phyloP scores from a whole-genome alignment of 2,797 vertebrate genomes.

The Rhabdophis nuchalis region DNA sequence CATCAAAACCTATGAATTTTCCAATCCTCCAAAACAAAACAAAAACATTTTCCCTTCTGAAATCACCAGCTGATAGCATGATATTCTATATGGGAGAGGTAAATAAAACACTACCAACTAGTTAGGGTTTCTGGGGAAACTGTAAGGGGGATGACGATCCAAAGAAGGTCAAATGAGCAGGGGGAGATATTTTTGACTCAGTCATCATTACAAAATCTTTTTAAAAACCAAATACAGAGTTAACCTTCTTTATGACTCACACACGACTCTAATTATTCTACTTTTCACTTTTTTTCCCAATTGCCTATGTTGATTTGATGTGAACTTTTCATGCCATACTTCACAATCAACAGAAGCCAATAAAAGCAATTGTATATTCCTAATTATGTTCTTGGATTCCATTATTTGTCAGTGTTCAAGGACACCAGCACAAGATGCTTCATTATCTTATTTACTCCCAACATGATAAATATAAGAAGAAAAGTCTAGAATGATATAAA shows the following conservation, averaged over 20 bases:
- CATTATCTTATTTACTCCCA: slow-evolving; percentile 7
- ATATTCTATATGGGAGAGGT: no score
- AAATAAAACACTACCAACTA: not conserved
- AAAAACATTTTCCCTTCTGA: not conserved
- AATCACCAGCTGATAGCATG: not conserved
- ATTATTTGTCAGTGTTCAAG: slow-evolving; percentile 13
- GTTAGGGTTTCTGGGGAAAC: not conserved
- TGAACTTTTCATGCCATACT: not conserved
- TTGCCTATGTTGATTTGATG: not conserved
- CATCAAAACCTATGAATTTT: not conserved
- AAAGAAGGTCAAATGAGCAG: not conserved
- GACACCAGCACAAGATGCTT: not conserved
- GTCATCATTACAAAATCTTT: not conserved
- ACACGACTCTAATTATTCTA: not conserved
- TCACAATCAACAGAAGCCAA: not conserved
- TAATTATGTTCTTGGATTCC: not conserved
- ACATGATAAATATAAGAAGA: not conserved
- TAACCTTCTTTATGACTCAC: not conserved
- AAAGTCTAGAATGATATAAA: not conserved
- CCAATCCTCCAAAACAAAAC: not conserved
- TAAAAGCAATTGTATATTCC: not conserved
- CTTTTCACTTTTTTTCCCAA: not conserved
- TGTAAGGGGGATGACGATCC: no score
- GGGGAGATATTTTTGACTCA: not conserved
- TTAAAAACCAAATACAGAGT: not conserved